Percentiles rank a stretch among this genome's conserved stretches.
Conservation (phyloP, 2,113 vertebrate species). For the Gobius niger region DNA sequence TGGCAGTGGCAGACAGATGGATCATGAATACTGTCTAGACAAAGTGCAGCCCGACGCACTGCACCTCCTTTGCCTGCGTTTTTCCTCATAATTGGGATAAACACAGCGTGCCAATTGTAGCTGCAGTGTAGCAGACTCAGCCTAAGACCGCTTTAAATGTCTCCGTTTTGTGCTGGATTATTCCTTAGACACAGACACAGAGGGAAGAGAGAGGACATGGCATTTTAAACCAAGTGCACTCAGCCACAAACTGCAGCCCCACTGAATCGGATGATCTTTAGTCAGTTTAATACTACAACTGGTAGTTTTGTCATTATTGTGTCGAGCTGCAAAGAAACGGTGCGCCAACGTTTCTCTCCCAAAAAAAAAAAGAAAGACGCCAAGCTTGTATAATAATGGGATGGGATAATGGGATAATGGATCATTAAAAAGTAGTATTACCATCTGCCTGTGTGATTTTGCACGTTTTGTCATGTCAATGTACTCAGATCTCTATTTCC, state of each 20-base stretch:
- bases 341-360: too few species aligned
- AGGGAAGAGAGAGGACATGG: background rate
- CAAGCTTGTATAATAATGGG: too few species aligned
- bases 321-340: background rate
- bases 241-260: background rate
- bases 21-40: constrained; percentile 99
- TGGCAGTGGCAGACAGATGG: constrained; percentile 94
- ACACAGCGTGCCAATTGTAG: constrained; percentile 11
- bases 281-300: background rate
- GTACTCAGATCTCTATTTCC: too few species aligned
- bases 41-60: constrained; percentile 71
- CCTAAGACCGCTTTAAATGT: background rate
- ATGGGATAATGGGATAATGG: too few species aligned
- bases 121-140: constrained; percentile 2
- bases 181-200: background rate
- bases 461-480: too few species aligned
- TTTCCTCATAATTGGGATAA: constrained; percentile 13
- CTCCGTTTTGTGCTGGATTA: constrained; percentile 1
- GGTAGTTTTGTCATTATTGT: background rate
- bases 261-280: background rate
- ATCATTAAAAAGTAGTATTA: too few species aligned
- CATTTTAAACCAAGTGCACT: background rate
- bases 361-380: too few species aligned
- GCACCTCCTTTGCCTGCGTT: constrained; percentile 23
- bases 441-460: too few species aligned